These are phyloP conservation scores for Scaptomyza pallida DNA, from an alignment of 1,140 invertebrate species.

Conservation along the genomic window DNA sequence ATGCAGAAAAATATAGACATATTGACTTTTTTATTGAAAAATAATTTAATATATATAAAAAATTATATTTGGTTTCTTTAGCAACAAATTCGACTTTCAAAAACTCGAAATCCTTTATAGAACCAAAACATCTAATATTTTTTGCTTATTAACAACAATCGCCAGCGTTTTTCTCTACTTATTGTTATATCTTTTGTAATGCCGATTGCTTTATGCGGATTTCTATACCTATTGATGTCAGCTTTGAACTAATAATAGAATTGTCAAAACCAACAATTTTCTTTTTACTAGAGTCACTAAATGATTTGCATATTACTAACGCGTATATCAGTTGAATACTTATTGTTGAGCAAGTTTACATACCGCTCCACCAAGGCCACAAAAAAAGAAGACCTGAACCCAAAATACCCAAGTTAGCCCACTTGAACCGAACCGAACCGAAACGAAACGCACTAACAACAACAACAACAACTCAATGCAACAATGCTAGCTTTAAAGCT, in stretches of 20 bases:
- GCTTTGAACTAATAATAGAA: background rate
- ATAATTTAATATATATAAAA: too few relatives aligned
- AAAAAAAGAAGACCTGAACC: slow-evolving; percentile 17
- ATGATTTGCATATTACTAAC: slow-evolving; percentile 34
- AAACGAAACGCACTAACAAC: slow-evolving; percentile 6
- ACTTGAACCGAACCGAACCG: background rate
- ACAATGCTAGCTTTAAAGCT: slow-evolving; percentile 83
- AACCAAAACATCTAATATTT: too few relatives aligned
- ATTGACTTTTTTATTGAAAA: too few relatives aligned
- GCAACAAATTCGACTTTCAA: too few relatives aligned
- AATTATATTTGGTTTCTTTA: too few relatives aligned
- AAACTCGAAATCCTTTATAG: too few relatives aligned
- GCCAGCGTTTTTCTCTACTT: too few relatives aligned
- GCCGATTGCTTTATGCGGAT: background rate
- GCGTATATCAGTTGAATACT: slow-evolving; percentile 3
- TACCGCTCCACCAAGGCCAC: slow-evolving; percentile 17
- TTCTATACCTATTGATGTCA: background rate
- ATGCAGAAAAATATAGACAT: too few relatives aligned
- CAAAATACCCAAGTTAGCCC: slow-evolving; percentile 18
- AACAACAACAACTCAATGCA: slow-evolving; percentile 64
- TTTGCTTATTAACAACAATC: background rate
- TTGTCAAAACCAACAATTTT: background rate
- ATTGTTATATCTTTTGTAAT: too few relatives aligned
- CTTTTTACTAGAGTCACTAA: slow-evolving; percentile 15
- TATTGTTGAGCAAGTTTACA: slow-evolving; percentile 37